Conservation (phyloP, 1,140 invertebrate genomes). For the Pinna nobilis region DNA sequence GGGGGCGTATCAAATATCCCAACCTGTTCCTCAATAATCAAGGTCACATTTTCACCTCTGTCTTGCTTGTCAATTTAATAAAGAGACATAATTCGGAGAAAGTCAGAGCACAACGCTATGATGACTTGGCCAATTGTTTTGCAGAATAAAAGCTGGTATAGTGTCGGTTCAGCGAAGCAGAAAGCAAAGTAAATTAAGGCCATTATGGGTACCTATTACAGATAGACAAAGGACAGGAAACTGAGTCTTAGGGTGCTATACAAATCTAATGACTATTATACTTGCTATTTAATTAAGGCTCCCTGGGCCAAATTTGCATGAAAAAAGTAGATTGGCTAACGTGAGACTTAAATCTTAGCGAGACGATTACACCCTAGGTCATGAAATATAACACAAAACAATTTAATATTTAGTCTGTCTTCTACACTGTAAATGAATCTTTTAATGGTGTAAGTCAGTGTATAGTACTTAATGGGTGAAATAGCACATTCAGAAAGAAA, state of each 20-base stretch:
- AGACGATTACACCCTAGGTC: slow-evolving; percentile 36
- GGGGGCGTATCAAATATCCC: slow-evolving; percentile 10
- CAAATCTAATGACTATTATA: slow-evolving; percentile 48
- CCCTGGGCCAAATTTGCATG: slow-evolving; percentile 48
- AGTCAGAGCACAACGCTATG: slow-evolving; percentile 35
- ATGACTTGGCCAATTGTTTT: slow-evolving; percentile 45
- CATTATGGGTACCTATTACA: slow-evolving; percentile 38
- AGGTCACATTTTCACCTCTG: slow-evolving; percentile 33
- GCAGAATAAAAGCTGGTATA: slow-evolving; percentile 21
- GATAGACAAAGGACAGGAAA: slow-evolving; percentile 48
- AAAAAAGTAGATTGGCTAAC: slow-evolving; percentile 41
- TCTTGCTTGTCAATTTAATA: slow-evolving; percentile 36
- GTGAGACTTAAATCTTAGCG: slow-evolving; percentile 28
- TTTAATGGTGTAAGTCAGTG: slow-evolving; percentile 18
- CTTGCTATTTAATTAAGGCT: slow-evolving; percentile 48
- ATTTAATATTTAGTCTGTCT: slow-evolving; percentile 30
- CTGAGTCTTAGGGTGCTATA: slow-evolving; percentile 36
- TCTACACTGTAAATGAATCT: slow-evolving; percentile 24
- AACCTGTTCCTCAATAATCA: slow-evolving; percentile 24
- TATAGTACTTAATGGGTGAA: slow-evolving; percentile 28
- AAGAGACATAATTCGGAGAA: slow-evolving; percentile 44
- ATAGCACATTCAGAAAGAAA: slow-evolving; percentile 18
- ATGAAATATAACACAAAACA: slow-evolving; percentile 28
- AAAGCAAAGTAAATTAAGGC: slow-evolving; percentile 44
- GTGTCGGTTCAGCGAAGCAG: slow-evolving; percentile 21